Conservation (phyloP, 2,113 vertebrate species). For the Tupaia chinensis region DNA sequence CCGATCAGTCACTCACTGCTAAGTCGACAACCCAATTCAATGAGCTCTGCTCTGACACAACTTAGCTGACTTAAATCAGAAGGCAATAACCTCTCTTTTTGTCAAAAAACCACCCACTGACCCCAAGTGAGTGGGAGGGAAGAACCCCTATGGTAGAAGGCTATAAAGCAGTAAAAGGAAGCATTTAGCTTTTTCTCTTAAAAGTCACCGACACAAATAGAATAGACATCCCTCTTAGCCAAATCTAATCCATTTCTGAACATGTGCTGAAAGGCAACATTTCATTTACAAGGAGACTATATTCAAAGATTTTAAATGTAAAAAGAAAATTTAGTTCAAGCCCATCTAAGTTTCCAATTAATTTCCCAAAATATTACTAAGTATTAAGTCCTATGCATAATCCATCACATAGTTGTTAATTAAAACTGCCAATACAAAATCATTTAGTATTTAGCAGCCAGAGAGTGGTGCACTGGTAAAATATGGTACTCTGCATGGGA, state of each 20-base stretch:
- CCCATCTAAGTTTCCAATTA: slow-evolving; percentile 16
- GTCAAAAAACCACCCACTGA: not conserved
- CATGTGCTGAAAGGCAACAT: slow-evolving; percentile 1
- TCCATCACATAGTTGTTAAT: not conserved
- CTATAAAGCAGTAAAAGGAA: slow-evolving; percentile 16
- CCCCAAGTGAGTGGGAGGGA: not conserved
- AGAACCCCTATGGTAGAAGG: not conserved
- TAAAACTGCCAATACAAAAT: slow-evolving; percentile 22
- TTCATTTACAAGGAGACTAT: not conserved
- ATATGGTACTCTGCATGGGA: too few relatives aligned
- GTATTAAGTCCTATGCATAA: not conserved
- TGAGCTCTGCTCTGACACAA: slow-evolving; percentile 1
- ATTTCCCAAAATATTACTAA: slow-evolving; percentile 34
- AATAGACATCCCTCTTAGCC: not conserved
- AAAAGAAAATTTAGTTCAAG: slow-evolving; percentile 42
- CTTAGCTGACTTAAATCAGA: not conserved
- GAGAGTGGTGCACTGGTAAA: too few relatives aligned
- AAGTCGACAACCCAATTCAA: slow-evolving; percentile 24
- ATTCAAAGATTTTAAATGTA: not conserved
- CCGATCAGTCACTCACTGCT: not conserved
- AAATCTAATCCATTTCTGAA: slow-evolving; percentile 21
- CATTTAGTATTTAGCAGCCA: not conserved
- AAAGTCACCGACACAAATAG: not conserved
- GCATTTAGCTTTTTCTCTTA: slow-evolving; percentile 10
- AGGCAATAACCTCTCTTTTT: slow-evolving; percentile 15